Evolutionary conservation across 2,113 vertebrate genomes (phyloP).

Genomic region (Microtus pennsylvanicus): DNA sequence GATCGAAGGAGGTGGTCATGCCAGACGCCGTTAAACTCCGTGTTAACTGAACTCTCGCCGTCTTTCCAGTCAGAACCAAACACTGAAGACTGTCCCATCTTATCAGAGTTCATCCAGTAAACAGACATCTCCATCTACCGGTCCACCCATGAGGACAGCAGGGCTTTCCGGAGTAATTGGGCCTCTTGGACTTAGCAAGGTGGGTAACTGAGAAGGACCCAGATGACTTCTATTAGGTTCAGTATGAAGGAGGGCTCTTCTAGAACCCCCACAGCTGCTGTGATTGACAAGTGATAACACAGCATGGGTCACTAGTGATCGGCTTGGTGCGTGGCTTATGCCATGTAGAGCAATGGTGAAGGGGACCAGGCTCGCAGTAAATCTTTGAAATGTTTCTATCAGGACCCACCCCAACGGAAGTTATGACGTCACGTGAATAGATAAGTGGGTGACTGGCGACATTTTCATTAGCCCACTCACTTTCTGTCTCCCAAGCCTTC

Average conservation of each 20-base stretch:
- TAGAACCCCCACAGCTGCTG: neutral
- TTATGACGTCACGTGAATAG: constrained; percentile 84
- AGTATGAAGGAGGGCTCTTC: constrained; percentile 44
- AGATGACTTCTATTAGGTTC: constrained; percentile 61
- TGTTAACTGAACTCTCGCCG: constrained; percentile 80
- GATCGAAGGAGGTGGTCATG: constrained; percentile 65
- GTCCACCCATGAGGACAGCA: neutral
- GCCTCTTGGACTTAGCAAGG: constrained; percentile 65
- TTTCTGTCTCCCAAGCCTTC: constrained; percentile 85
- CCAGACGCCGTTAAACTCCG: constrained; percentile 78
- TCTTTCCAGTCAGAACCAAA: constrained; percentile 77
- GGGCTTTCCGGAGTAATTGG: neutral
- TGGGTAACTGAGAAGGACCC: constrained; percentile 55
- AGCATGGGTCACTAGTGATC: neutral
- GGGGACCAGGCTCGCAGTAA: constrained; percentile 2
- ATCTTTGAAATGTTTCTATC: constrained; percentile 27
- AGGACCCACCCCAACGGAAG: constrained; percentile 68
- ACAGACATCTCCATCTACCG: constrained; percentile 54
- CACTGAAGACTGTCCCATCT: constrained; percentile 68
- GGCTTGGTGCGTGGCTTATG: rapidly evolving
- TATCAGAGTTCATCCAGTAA: constrained; percentile 65
- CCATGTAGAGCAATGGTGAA: rapidly evolving
- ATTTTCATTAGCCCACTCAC: constrained; percentile 85
- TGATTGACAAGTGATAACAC: neutral
- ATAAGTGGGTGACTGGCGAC: constrained; percentile 79